Evolutionary conservation across 2,797 vertebrate species (phyloP).

Genomic region (Monodelphis domestica): DNA sequence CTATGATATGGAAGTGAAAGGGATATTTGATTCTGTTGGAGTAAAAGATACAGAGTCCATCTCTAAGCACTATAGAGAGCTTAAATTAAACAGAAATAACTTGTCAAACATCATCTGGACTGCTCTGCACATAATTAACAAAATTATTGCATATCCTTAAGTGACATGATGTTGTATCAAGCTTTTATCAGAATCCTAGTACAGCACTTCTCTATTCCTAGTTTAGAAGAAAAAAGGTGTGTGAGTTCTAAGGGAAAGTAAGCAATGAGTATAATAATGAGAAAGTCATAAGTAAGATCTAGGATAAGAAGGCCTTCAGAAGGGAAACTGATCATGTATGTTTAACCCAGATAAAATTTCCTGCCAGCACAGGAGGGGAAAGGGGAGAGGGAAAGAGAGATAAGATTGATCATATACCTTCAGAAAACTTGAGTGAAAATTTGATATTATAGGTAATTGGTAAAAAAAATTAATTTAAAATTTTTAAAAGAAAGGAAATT

Average conservation of each 20-base stretch:
- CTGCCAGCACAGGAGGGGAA: too few species aligned
- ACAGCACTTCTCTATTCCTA: not conserved
- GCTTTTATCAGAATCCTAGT: not conserved
- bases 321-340: not conserved
- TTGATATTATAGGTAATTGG: too few species aligned
- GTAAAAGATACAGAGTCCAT: not conserved
- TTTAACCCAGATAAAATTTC: too few species aligned
- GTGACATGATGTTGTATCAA: not conserved
- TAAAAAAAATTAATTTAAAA: too few species aligned
- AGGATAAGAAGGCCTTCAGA: not conserved
- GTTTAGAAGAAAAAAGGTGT: not conserved
- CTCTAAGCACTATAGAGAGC: too few species aligned
- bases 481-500: too few species aligned
- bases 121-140: not conserved
- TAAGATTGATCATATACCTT: too few species aligned
- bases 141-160: not conserved
- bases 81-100: not conserved
- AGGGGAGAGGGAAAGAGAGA: too few species aligned
- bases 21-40: not conserved
- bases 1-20: not conserved
- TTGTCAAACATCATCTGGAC: not conserved
- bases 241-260: not conserved
- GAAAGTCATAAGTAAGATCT: not conserved
- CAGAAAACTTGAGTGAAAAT: too few species aligned
- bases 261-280: not conserved